Evolutionary conservation across 2,888 invertebrate species (phyloP).

Genomic region (Papilio elwesi): DNA sequence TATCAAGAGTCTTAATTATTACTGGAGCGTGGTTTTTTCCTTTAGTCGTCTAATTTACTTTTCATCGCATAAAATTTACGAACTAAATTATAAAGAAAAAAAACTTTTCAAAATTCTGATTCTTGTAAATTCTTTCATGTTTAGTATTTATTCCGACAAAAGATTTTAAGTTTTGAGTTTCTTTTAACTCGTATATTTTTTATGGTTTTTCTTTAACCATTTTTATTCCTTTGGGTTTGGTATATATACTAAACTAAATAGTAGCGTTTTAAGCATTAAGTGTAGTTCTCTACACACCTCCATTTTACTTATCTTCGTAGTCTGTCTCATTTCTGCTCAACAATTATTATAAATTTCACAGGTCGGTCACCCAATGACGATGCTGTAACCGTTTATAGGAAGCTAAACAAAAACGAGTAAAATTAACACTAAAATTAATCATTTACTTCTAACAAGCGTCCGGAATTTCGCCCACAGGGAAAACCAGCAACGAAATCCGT

Average conservation of each 20-base stretch:
- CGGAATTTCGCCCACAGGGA: conserved; percentile 50
- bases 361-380: too few species aligned
- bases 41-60: conserved; percentile 28
- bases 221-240: background rate
- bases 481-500: conserved; percentile 52
- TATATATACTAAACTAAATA: too few species aligned
- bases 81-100: conserved; percentile 6
- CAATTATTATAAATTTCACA: too few species aligned
- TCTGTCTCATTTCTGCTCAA: too few species aligned
- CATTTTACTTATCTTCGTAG: too few species aligned
- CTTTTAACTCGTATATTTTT: background rate
- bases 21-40: conserved; percentile 31
- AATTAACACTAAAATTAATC: conserved; percentile 47
- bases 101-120: conserved; percentile 9
- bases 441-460: conserved; percentile 47
- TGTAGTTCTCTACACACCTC: too few species aligned
- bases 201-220: background rate
- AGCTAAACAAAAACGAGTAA: background rate
- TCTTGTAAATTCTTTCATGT: conserved; percentile 15
- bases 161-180: conserved; percentile 6
- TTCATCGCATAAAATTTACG: conserved; percentile 28
- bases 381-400: background rate
- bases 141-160: conserved; percentile 9
- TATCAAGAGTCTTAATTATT: conserved; percentile 38
- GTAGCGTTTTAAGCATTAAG: background rate